phyloP scores from a whole-genome alignment of 1,140 invertebrate genomes.

The Lepidurus packardi region DNA sequence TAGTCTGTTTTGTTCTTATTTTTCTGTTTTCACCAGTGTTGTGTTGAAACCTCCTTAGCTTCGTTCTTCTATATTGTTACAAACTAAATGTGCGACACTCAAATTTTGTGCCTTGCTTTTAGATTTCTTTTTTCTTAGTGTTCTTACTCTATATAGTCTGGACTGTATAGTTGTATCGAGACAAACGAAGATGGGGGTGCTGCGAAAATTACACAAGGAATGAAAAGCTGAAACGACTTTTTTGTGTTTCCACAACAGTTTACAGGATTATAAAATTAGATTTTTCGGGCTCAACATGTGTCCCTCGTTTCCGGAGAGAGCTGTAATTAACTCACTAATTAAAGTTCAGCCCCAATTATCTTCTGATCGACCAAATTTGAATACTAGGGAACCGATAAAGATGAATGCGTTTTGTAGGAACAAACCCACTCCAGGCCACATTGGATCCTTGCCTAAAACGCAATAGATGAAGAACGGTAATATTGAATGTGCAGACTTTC shows the following conservation, averaged over 20 bases:
- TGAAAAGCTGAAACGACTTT: slow-evolving; percentile 24
- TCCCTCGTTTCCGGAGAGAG: neutral
- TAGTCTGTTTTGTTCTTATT: neutral
- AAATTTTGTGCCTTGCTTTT: slow-evolving; percentile 15
- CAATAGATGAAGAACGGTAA: slow-evolving; percentile 23
- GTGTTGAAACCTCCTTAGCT: neutral
- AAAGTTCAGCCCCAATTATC: slow-evolving; percentile 60
- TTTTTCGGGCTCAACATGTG: neutral
- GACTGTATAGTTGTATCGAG: slow-evolving; percentile 7
- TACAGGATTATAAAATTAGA: slow-evolving; percentile 10
- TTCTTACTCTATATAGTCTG: slow-evolving; percentile 5
- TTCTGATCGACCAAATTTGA: slow-evolving; percentile 90
- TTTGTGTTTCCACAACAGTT: slow-evolving; percentile 23
- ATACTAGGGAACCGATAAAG: slow-evolving; percentile 80
- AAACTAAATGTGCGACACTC: slow-evolving; percentile 10
- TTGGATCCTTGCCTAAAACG: slow-evolving; percentile 39
- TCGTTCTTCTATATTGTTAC: neutral
- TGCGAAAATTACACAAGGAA: slow-evolving; percentile 7
- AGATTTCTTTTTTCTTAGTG: neutral
- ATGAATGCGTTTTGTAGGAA: slow-evolving; percentile 95
- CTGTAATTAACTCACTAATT: neutral
- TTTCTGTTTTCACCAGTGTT: neutral
- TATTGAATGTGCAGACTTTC: slow-evolving; percentile 24
- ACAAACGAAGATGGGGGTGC: neutral
- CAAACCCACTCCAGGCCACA: slow-evolving; percentile 82